Base-by-base conservation (phyloP, 2,888 invertebrate genomes). In the Sinodicranocentrus sp. region DNA sequence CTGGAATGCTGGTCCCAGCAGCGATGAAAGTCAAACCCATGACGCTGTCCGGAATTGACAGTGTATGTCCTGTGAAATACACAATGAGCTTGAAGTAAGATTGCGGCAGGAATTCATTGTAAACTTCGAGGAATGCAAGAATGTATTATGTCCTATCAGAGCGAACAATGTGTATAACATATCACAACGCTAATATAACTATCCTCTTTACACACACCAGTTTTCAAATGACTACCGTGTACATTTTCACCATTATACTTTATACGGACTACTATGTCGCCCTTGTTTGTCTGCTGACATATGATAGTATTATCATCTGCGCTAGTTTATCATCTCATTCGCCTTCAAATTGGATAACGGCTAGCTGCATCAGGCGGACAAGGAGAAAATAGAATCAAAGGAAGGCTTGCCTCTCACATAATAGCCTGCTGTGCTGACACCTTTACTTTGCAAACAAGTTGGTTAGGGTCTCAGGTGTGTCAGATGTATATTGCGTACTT, bases 11-110 rank as follows among this genome's bases (percentile, higher is more conserved):
- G 0, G 97, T 97, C 6, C 57, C 97, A n/a, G 97, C 97, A 3
- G 97, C 97, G 78, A 97, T 92, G 90, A 97, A 97, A n/a, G 97
- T 97, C 52, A 98, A 95, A 1, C 97, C 97, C 96, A 97, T 97
- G 1, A 97, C 97, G 0, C 96, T 96, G 91, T 97, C 97, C 0
- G 97, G 97, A 89, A 97, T 96, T 91, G 94, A 95, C 72, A 97
- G 91, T 0, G 97, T 97, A 89, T 96, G 95, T 80, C 97, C 97
- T 95, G 90, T 44, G 33, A 78, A 28, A 28, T 3, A 19, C 57
- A 25, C 15, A 57, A 57, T 23, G 61, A 59, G 72, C 17, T 44
- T 54, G 54, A 71, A 73, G 54, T 23, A 23, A 57, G n/a, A 19
- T 23, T 21, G 25, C 23, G 5, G 25, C 25, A 23, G 57, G 10